Evolutionary conservation across 2,888 invertebrate species (phyloP).

Genomic region (Meiosimyza platycephala): DNA sequence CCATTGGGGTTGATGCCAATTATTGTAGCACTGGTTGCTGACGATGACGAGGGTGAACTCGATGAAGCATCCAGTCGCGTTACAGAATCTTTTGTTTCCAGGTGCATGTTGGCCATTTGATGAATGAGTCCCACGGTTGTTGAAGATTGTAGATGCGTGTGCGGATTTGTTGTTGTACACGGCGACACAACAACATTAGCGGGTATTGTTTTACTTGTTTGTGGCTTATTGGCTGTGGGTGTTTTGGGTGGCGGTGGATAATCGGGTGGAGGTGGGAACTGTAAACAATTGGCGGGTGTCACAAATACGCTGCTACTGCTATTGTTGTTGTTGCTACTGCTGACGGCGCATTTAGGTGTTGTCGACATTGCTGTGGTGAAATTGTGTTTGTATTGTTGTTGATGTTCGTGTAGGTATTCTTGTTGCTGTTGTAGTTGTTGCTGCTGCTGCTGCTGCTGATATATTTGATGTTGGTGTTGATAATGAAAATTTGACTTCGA

Average conservation of each 20-base stretch:
- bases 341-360: slow-evolving; percentile 49
- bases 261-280: slow-evolving; percentile 81
- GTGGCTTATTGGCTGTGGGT: slow-evolving; percentile 35
- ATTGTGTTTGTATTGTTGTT: slow-evolving; percentile 45
- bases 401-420: slow-evolving; percentile 34
- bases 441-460: slow-evolving; percentile 31
- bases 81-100: slow-evolving; percentile 16
- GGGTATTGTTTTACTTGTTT: slow-evolving; percentile 32
- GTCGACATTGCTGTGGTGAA: slow-evolving; percentile 44
- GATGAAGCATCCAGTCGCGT: slow-evolving; percentile 25
- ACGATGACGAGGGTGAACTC: slow-evolving; percentile 40
- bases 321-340: not conserved
- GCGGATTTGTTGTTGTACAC: slow-evolving; percentile 39
- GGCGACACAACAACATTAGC: slow-evolving; percentile 28
- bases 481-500: slow-evolving; percentile 45
- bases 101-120: slow-evolving; percentile 32
- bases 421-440: slow-evolving; percentile 40
- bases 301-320: not conserved
- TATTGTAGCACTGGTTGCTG: slow-evolving; percentile 42
- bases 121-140: slow-evolving; percentile 29
- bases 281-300: slow-evolving; percentile 55
- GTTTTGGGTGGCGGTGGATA: slow-evolving; percentile 68
- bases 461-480: slow-evolving; percentile 28
- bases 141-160: slow-evolving; percentile 21
- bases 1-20: slow-evolving; percentile 50